Evolutionary conservation across 2,888 invertebrate species (phyloP), one percentile per base, ranked within the genome.

Genomic region (Agonopterix subpropinquella): DNA sequence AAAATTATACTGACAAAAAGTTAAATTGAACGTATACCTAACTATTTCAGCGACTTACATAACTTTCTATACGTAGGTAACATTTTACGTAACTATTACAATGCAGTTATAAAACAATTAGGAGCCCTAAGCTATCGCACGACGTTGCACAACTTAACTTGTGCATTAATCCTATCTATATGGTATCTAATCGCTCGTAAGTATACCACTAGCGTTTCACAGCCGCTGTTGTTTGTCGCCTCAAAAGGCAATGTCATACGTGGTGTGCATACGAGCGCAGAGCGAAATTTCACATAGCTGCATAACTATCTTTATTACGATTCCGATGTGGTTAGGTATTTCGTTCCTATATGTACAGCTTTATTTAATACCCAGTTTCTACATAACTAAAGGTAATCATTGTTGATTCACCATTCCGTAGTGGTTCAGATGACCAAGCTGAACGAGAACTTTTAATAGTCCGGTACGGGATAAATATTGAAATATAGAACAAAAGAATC

Each of bases 131-230:
- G 42, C 44, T 43, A 18, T 18, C 18, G 18, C 4, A 51, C 48
- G 39, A 11, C 42, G 36, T 52, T 48, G 47, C 51, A 48, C 48
- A 48, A 48, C 36, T 36, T 44, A 47, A 48, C 28, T 28, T 28
- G 36, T 43, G 11, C 39, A 36, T 37, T 35, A 10, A 41, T 13
- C 41, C 44, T 52, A 48, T 48, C 28, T 28, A 28, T 36, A 37
- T 42, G 45, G 49, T 42, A 48, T 47, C 43, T 45, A 60, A 73
- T 70, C 59, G 59, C 65, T 62, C 66, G 65, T 75, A 76, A 67
- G 64, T 65, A 74, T 65, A 69, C 73, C 54, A 55, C 43, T 44
- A 57, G 70, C 74, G 77, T 78, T 78, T 77, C 75, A 74, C 70
- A 39, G 64, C 62, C 64, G 61, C 64, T 53, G 57, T 59, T 66